phyloP scores from a whole-genome alignment of 1,140 invertebrate genomes.

The Amyelois transitella region DNA sequence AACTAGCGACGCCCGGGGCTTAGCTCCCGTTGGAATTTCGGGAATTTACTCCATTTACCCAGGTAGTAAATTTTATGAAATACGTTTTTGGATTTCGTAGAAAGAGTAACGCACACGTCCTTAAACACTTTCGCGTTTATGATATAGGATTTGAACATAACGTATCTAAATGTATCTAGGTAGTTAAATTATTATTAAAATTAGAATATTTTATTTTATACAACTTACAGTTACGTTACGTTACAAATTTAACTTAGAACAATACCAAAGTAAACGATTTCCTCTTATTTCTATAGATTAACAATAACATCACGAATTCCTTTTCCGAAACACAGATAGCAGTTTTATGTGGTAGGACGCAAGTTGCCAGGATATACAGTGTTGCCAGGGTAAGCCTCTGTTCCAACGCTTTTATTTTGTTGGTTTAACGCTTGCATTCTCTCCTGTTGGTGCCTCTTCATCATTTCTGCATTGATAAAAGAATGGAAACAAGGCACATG shows the following conservation, averaged over 20 bases:
- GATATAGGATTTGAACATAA: no score
- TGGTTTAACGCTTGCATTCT: conserved; percentile 18
- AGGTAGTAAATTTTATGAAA: no score
- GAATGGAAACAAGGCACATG: conserved; percentile 60
- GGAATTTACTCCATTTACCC: no score
- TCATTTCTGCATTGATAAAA: conserved; percentile 46
- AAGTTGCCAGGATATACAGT: conserved; percentile 12
- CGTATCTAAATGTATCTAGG: no score
- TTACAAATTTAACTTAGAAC: conserved; percentile 56
- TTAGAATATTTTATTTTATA: not conserved
- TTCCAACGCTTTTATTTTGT: conserved; percentile 17
- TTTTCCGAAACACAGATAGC: conserved; percentile 20
- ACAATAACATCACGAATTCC: conserved; percentile 20
- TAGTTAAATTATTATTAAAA: conserved; percentile 2
- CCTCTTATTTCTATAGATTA: conserved; percentile 23
- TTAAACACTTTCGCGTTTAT: no score
- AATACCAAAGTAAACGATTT: conserved; percentile 41
- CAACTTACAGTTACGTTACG: conserved; percentile 29
- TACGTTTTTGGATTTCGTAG: no score
- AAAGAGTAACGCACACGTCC: no score
- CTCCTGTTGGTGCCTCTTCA: conserved; percentile 39
- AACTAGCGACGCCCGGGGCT: no score
- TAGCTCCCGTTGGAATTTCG: no score
- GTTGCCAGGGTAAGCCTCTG: conserved; percentile 11
- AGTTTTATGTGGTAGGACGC: not conserved